Base-by-base conservation (phyloP, 2,888 invertebrate genomes). In the Coenonympha glycerion region DNA sequence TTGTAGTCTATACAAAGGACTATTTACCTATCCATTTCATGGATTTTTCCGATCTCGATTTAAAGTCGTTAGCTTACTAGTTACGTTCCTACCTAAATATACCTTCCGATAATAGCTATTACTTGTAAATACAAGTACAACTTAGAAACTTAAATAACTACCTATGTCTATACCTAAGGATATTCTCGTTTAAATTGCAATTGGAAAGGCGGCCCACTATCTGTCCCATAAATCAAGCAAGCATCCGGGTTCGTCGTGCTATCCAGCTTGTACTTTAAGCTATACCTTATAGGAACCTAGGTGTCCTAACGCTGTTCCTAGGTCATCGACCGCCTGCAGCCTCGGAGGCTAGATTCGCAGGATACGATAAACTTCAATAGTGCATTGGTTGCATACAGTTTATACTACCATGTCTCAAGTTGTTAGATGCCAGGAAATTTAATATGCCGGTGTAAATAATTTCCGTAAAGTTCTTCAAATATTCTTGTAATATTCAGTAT, bases 331-430 rank as follows among this genome's bases (percentile, higher is more conserved):
- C 83, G 76, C 63, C 62, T 67, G 66, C 66, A 71, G 76, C 67
- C 74, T 71, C 71, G 69, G 69, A 74, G 76, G 79, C 73, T 71
- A 82, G 79, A 80, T 83, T 80, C 72, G 77, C 81, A 76, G 85
- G 84, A 80, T 79, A 80, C 83, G 76, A 82, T 86, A 84, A 85
- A 83, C 83, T 86, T 84, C 82, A 84, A 83, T 81, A 79, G 79
- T 78, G 73, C 81, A 83, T 80, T 80, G 79, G 80, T 79, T 84
- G 74, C 69, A 70, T 66, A 64, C 46, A 37, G 66, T 65, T n/a
- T n/a, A 53, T 55, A 47, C 62, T 64, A 62, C 64, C 64, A 58
- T 61, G 63, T 58, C 64, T 57, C 64, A 56, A 60, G 59, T 62
- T 61, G 64, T 72, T 66, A 68, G 67, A 69, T 68, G 42, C 22